These are phyloP conservation scores for Pseudorhiza aurosa DNA, from an alignment of 30 jellyfish, hydroid and myxozoan genomes.

Conservation along the genomic window DNA sequence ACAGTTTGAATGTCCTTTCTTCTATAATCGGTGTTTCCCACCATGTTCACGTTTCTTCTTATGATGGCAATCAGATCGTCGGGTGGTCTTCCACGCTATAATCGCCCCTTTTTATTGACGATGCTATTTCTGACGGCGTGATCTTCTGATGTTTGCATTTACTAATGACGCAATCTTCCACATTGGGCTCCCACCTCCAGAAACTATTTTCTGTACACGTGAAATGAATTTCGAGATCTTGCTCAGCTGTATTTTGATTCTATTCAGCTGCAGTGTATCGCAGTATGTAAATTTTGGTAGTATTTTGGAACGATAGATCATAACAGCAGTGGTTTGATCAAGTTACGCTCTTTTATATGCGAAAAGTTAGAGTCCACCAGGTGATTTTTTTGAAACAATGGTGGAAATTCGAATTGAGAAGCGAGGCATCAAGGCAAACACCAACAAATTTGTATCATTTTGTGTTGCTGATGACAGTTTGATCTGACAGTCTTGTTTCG, in stretches of 20 bases:
- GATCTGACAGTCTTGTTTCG: slow-evolving; percentile 41
- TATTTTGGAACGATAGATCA: no score
- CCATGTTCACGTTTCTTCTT: no score
- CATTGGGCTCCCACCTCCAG: background rate
- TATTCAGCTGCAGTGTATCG: background rate
- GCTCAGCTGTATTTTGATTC: background rate
- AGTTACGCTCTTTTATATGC: slow-evolving; percentile 36
- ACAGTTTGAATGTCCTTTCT: no score
- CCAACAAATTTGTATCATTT: slow-evolving; percentile 40
- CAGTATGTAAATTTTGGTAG: background rate
- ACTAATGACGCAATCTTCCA: background rate
- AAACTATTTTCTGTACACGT: background rate
- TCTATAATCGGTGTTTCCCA: no score
- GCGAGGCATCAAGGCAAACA: slow-evolving; percentile 52
- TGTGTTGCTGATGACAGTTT: slow-evolving; percentile 64
- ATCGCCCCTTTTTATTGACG: no score
- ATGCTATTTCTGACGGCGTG: no score
- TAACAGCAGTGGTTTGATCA: slow-evolving; percentile 18
- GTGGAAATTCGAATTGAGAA: background rate
- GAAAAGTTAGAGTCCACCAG: no score
- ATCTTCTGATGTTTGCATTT: no score
- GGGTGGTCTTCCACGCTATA: no score
- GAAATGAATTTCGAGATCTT: background rate
- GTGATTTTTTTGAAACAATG: background rate
- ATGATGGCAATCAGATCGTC: no score